These are phyloP conservation scores for Drosophila fulvimacula DNA, from an alignment of 2,888 invertebrate genomes.

Conservation along the genomic window DNA sequence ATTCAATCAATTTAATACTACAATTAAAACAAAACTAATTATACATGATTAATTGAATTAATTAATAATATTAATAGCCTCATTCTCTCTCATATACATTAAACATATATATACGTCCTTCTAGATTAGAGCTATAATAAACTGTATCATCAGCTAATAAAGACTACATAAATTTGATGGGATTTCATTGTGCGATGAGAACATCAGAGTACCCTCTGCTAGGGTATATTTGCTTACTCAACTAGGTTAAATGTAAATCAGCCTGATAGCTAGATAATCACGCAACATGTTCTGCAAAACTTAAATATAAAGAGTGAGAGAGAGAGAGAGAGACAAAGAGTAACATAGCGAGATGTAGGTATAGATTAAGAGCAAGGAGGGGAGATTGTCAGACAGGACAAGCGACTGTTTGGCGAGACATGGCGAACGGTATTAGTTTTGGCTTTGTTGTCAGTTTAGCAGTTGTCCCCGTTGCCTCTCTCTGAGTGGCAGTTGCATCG, in stretches of 20 bases:
- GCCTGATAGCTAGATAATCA: conserved; percentile 46
- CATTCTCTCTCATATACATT: no score
- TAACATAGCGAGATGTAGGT: background rate
- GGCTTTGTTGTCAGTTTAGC: conserved; percentile 54
- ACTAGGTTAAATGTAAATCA: conserved; percentile 68
- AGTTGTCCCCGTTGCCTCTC: conserved; percentile 14
- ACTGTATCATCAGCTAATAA: background rate
- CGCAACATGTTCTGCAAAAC: conserved; percentile 30
- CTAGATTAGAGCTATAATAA: background rate
- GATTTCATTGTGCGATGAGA: background rate
- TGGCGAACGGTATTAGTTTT: conserved; percentile 50
- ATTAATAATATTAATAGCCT: no score
- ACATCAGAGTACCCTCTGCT: background rate
- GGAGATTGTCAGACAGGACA: background rate
- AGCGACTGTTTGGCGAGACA: conserved; percentile 35
- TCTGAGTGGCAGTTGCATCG: conserved; percentile 23
- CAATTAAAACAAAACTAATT: no score
- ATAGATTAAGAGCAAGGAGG: background rate
- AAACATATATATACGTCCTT: no score
- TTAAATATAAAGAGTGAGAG: background rate
- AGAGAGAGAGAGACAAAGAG: background rate
- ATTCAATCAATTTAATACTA: no score
- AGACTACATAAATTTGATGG: background rate
- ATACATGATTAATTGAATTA: no score
- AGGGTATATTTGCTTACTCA: conserved; percentile 18